Conservation (phyloP, 2,113 vertebrate species). For the Amazona vittata region DNA sequence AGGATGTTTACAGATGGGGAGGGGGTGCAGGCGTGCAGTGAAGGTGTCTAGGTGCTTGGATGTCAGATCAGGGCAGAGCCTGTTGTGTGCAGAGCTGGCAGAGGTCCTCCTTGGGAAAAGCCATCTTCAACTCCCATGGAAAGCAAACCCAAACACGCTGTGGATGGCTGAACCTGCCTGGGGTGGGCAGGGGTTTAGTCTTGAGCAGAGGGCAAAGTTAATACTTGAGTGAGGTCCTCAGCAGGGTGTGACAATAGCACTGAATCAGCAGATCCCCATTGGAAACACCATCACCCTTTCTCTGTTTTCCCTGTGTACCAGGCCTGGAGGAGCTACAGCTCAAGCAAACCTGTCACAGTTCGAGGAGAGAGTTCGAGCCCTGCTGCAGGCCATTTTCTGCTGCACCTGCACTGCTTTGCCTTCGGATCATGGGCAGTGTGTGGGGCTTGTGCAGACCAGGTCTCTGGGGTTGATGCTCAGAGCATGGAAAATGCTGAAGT, state of each 20-base stretch:
- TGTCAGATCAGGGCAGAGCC: not conserved
- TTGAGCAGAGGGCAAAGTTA: constrained; percentile 21
- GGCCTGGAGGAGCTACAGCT: not conserved
- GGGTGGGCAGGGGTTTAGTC: not conserved
- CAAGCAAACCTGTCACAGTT: not conserved
- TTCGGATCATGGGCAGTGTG: not conserved
- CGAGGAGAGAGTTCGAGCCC: not conserved
- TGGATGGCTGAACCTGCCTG: not conserved
- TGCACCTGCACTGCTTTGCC: not conserved
- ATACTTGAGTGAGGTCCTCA: constrained; percentile 22
- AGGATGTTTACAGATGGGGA: not conserved
- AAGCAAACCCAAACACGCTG: not conserved
- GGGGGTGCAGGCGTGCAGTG: rapidly evolving
- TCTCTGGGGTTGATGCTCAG: not conserved
- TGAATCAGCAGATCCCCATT: not conserved
- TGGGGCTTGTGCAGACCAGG: rapidly evolving
- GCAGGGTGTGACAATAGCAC: not conserved
- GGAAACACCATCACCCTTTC: not conserved
- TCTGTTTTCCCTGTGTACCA: not conserved
- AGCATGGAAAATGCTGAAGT: rapidly evolving
- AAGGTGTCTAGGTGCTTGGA: not conserved
- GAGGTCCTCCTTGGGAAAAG: not conserved
- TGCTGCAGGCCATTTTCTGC: not conserved
- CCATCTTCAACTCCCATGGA: not conserved
- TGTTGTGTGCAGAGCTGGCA: not conserved